phyloP scores from a whole-genome alignment of 2,797 vertebrate genomes.

The Gambusia yucatana region DNA sequence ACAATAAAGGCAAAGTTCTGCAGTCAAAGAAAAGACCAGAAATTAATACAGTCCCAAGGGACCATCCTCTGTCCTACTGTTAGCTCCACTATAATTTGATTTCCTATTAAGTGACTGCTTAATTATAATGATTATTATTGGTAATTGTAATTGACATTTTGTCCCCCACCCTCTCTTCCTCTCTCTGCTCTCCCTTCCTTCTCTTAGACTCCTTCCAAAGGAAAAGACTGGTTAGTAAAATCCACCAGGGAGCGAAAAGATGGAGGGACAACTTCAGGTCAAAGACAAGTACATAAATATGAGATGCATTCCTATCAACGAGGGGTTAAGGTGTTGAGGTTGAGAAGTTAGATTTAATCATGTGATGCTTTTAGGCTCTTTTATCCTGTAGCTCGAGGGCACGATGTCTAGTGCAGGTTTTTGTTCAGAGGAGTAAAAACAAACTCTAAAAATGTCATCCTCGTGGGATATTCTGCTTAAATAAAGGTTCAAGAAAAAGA shows the following conservation, averaged over 20 bases:
- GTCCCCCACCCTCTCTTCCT: slow-evolving; percentile 25
- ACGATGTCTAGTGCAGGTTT: slow-evolving; percentile 60
- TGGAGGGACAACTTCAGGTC: neutral
- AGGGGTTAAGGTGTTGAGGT: slow-evolving; percentile 37
- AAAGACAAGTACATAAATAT: slow-evolving; percentile 5
- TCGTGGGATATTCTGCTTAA: slow-evolving; percentile 72
- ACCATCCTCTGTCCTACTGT: slow-evolving; percentile 69
- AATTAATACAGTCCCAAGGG: slow-evolving; percentile 80
- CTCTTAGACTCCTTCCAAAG: slow-evolving; percentile 26
- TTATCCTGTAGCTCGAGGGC: slow-evolving; percentile 69
- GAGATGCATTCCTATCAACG: slow-evolving; percentile 19
- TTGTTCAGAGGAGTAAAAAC: slow-evolving; percentile 59
- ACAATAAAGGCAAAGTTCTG: slow-evolving; percentile 78
- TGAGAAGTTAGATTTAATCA: slow-evolving; percentile 62
- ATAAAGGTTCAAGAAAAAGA: slow-evolving; percentile 72
- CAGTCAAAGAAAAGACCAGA: slow-evolving; percentile 74
- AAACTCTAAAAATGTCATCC: slow-evolving; percentile 47
- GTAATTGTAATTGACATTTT: slow-evolving; percentile 83
- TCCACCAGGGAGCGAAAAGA: neutral
- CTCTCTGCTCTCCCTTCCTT: slow-evolving; percentile 17
- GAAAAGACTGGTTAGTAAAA: slow-evolving; percentile 17
- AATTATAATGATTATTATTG: slow-evolving; percentile 86
- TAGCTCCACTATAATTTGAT: slow-evolving; percentile 81
- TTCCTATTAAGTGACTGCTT: slow-evolving; percentile 86
- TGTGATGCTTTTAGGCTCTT: slow-evolving; percentile 41